These are phyloP conservation scores for Myoxocephalus aenaeus DNA, from an alignment of 2,797 vertebrate species.

Conservation along the genomic window DNA sequence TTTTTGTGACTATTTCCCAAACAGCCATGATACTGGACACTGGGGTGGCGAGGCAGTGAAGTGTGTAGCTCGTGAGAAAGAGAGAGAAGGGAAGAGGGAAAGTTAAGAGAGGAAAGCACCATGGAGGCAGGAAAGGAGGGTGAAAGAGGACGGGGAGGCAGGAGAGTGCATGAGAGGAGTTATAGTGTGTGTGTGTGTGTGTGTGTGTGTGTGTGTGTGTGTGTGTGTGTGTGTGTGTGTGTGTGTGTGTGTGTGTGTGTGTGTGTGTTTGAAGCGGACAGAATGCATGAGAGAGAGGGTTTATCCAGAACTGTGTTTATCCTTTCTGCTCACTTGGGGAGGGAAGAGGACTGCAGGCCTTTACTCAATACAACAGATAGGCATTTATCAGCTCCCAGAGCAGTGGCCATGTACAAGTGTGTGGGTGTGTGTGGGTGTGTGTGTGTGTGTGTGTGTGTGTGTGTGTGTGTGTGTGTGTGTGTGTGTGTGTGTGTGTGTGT, in stretches of 20 bases:
- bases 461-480: conserved; percentile 9
- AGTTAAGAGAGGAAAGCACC: not conserved
- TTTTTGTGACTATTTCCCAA: too few species aligned
- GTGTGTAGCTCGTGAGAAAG: not conserved
- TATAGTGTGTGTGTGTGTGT: conserved; percentile 10
- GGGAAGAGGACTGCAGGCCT: conserved; percentile 41
- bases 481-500: conserved; percentile 7
- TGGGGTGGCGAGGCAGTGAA: not conserved
- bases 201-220: conserved; percentile 22
- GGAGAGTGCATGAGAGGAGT: conserved; percentile 12
- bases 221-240: conserved; percentile 11
- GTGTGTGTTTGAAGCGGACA: conserved; percentile 34
- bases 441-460: conserved; percentile 6
- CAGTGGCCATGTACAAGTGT: conserved; percentile 18
- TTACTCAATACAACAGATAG: conserved; percentile 61
- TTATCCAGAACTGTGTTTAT: conserved; percentile 65
- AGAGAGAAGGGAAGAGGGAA: not conserved
- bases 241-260: conserved; percentile 15
- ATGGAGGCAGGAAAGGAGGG: not conserved
- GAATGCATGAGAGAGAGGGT: conserved; percentile 50
- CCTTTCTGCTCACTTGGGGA: conserved; percentile 55
- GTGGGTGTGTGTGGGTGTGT: not conserved
- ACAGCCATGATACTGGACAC: too few species aligned
- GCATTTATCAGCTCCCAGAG: conserved; percentile 64
- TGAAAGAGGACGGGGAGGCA: not conserved